Percentiles rank a stretch among this genome's conserved stretches.
phyloP scores from a whole-genome alignment of 2,113 vertebrate species.

The Martes martes region DNA sequence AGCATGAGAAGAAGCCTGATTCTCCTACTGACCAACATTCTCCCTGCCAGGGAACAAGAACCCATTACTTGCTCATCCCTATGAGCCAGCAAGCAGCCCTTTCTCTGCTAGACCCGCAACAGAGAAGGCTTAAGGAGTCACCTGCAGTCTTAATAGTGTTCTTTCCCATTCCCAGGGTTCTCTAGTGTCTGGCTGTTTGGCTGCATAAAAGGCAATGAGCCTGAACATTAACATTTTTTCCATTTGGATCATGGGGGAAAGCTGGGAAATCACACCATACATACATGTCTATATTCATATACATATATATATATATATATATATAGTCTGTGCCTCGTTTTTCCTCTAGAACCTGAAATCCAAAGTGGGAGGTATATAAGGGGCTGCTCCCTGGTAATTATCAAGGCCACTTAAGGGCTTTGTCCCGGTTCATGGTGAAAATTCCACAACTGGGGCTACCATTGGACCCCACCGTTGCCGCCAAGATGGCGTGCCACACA shows the following conservation, averaged over 20 bases:
- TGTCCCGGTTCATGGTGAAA: not conserved
- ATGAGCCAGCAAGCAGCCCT: not conserved
- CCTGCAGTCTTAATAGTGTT: not conserved
- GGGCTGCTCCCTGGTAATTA: not conserved
- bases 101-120: slow-evolving; percentile 49
- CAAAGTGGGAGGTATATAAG: not conserved
- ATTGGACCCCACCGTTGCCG: not conserved
- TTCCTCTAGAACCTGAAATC: not conserved
- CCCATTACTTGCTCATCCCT: not conserved
- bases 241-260: not conserved
- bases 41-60: slow-evolving; percentile 53
- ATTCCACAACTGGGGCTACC: not conserved
- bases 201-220: slow-evolving; percentile 33
- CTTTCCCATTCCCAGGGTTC: not conserved
- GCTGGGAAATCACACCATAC: not conserved
- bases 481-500: not conserved
- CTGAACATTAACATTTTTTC: slow-evolving; percentile 58
- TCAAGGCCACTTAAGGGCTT: not conserved
- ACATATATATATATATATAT: too few relatives aligned
- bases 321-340: not conserved
- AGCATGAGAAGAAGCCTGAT: slow-evolving; percentile 56
- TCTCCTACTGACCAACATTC: slow-evolving; percentile 61
- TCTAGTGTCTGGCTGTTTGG: slow-evolving; percentile 62
- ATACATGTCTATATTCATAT: not conserved
- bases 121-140: not conserved